Percentiles rank a stretch among this genome's conserved stretches.
These are phyloP conservation scores for Amphiprion ocellaris DNA, from an alignment of 2,113 vertebrate species.

Conservation along the genomic window DNA sequence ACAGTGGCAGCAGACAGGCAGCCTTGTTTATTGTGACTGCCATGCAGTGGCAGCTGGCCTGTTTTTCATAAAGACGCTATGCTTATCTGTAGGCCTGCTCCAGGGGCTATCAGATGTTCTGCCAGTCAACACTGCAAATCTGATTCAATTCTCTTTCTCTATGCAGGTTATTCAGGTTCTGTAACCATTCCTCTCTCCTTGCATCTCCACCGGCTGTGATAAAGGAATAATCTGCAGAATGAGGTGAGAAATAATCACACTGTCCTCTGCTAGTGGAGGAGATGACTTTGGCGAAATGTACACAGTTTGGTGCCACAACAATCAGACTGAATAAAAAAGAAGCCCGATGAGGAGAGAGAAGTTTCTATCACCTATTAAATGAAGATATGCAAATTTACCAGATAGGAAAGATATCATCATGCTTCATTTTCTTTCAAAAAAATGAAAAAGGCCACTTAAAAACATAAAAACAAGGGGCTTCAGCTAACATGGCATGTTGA, in stretches of 20 bases:
- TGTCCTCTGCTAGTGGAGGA: constrained; percentile 68
- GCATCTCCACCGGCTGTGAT: constrained; percentile 69
- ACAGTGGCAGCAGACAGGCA: constrained; percentile 54
- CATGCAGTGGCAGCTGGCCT: constrained; percentile 65
- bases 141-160: constrained; percentile 75
- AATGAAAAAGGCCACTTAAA: constrained; percentile 12
- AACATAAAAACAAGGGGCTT: constrained; percentile 4
- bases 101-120: constrained; percentile 82
- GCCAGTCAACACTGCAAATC: constrained; percentile 79
- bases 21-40: constrained; percentile 77
- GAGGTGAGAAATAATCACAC: constrained; percentile 78
- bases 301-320: constrained; percentile 31
- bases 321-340: constrained; percentile 9
- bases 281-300: constrained; percentile 73
- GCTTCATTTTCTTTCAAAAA: not conserved
- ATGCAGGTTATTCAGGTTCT: constrained; percentile 76
- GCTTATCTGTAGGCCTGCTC: constrained; percentile 80
- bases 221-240: constrained; percentile 79
- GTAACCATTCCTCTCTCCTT: constrained; percentile 62
- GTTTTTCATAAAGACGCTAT: constrained; percentile 80
- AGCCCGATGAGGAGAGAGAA: not conserved
- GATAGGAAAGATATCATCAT: not conserved
- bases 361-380: not conserved
- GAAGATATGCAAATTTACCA: not conserved
- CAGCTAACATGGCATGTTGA: constrained; percentile 16